Evolutionary conservation across 2,888 invertebrate genomes (phyloP), one percentile per base, ranked within the genome.

Genomic region (Apomyelois bistriatella): DNA sequence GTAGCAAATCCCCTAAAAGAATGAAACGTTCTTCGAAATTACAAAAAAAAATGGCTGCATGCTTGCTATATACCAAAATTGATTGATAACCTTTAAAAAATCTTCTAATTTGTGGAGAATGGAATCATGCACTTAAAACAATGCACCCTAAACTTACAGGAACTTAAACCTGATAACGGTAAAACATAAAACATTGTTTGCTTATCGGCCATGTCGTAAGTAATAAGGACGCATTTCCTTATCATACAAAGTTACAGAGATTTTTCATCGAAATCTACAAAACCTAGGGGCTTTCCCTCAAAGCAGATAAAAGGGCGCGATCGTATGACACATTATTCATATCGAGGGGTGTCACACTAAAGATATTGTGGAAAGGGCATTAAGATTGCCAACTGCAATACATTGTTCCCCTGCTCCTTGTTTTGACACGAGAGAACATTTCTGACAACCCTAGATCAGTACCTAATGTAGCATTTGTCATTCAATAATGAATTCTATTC

Each of bases 291-390:
- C 69, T 79, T 79, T 81, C 77, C 76, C 79, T 76, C 75, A 72
- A 62, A 68, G 66, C 64, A 79, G 82, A 86, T 88, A 82, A 82
- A 85, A 84, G 82, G 82, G 80, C 81, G 78, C 81, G 81, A 85
- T 87, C 79, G 76, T 76, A 81, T 79, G 81, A 84, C 86, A 85
- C 86, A 89, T 90, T 89, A 89, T 85, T 89, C 90, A 90, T 88
- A 89, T 82, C 65, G 80, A 79, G 81, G 85, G 87, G 87, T 78
- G 85, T 84, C 83, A 76, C 74, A 80, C 82, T 86, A 82, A 87
- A 88, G 87, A 88, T 89, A 89, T 86, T 82, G 86, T 81, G 79
- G 83, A 89, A 85, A 85, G 86, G 88, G 87, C 88, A 87, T 87
- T 87, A 86, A 88, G 88, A 86, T 88, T 87, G 85, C 88, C 85